Evolutionary conservation across 2,113 vertebrate species (phyloP), one percentile per base, ranked within the genome.

Genomic region (Muntiacus reevesi): DNA sequence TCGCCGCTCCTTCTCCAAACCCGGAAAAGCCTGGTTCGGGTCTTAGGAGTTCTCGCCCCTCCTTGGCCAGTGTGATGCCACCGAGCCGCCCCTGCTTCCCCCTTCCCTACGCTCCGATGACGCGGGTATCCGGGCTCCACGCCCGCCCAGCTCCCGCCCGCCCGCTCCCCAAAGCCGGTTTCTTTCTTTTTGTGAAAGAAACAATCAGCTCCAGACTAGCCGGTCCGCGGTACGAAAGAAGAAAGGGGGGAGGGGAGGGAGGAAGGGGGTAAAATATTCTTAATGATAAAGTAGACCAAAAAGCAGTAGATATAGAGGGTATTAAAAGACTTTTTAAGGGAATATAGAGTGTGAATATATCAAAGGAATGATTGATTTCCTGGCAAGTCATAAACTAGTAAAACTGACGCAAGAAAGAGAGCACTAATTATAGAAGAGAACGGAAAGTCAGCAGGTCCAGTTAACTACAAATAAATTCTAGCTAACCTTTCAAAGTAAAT

Each of bases 401-500:
- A 50, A 92, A 92, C 33, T 90, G 60, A 82, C 28, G 54, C 28
- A 59, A 91, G 27, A 83, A 57, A 85, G 40, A 87, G 11, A 91
- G 59, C 59, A 64, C 6, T 92, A 45, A 59, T 30, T 57, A 40
- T 64, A 90, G 57, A 90, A 25, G 60, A 87, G 40, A 87, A 92
- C 83, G 21, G 30, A 79, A 92, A 86, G 30, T 40, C 79, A 54
- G 40, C 62, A 64, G 28, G 36, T 78, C 16, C 30, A 36, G 13
- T 82, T 82, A 55, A 8, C 81, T 74, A 62, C 28, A 91, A 33
- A 21, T 52, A 89, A 40, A 12, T 89, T 78, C 54, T 64, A 81
- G 90, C 19, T 71, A 88, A 94, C 52, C 13, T 93, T 91, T 96
- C 59, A 40, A 62, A 82, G 79, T 40, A 88, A 79, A 54, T 78